Conservation (phyloP, 1,140 invertebrate genomes). For the Colletes gigas region DNA sequence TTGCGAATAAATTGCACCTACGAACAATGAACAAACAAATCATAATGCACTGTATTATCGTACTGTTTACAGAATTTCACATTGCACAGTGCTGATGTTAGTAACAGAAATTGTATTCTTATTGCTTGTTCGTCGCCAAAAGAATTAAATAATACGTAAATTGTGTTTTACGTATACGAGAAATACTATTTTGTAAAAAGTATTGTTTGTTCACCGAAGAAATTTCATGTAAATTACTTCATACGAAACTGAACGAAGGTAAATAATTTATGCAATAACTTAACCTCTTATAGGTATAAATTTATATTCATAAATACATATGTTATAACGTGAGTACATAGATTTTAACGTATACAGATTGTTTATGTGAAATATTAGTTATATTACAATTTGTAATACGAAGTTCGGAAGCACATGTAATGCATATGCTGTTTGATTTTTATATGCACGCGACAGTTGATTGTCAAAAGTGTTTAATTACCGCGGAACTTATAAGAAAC, state of each 20-base stretch:
- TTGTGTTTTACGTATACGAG: background rate
- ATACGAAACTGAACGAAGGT: background rate
- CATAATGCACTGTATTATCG: constrained; percentile 37
- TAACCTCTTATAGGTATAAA: constrained; percentile 14
- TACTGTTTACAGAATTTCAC: constrained; percentile 38
- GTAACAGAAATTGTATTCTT: background rate
- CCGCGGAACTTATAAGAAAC: too few relatives aligned
- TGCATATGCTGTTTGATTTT: background rate
- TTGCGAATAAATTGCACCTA: constrained; percentile 1
- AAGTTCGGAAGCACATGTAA: background rate
- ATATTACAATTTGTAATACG: background rate
- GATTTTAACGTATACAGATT: background rate
- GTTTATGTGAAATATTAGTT: background rate
- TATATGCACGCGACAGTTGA: background rate
- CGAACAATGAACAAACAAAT: constrained; percentile 25
- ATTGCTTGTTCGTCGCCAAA: background rate
- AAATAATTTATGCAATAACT: constrained; percentile 15
- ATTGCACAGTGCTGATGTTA: constrained; percentile 13
- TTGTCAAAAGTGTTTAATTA: background rate
- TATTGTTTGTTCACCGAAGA: background rate
- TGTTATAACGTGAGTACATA: background rate
- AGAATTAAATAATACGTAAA: background rate
- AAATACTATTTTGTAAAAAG: background rate
- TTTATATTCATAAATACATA: constrained; percentile 1
- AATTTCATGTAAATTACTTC: background rate